Base-by-base conservation (phyloP, 2,797 vertebrate species). In the Huso huso region DNA sequence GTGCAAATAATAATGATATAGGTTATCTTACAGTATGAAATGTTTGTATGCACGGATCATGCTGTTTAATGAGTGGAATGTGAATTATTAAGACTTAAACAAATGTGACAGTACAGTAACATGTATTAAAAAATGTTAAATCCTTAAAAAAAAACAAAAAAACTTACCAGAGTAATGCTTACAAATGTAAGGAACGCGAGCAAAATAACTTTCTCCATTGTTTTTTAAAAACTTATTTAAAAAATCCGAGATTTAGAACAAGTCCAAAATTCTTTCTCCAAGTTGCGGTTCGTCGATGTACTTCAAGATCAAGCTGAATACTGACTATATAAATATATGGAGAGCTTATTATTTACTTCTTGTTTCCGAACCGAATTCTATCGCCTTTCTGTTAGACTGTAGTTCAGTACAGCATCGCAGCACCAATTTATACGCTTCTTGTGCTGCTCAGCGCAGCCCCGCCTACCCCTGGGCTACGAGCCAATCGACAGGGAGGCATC, bases 191-290 rank as follows among this genome's bases (percentile, higher is more conserved):
- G 58, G 23, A 79, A 71, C 48, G 78, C 63, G 57, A 81, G 63
- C 9, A 83, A 72, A 8, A 86, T 61, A 76, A 86, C 71, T 66
- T 73, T 77, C 75, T 79, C 79, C 88, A 89, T 90, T 72, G 66
- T 80, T 74, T 68, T 55, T n/a, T 11, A 51, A 11, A 51, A 10
- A 13, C 12, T 51, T 55, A 49, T 65, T 23, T n/a, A 10, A 49
- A 67, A 48, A 15, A 13, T 65, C 64, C 48, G 23, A 66, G 49
- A 18, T 10, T 15, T 62, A 48, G 49, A 55, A 1, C 8, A 55
- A 48, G 49, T 51, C 1, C 52, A 62, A 13, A 15, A 73, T 66
- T 57, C 68, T 4, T 10, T 62, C 10, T 51, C 11, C 13, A 55
- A 51, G 55, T 55, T 65, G 52, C 49, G 62, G 59, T 13, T 66